Evolutionary conservation across 2,888 invertebrate species (phyloP).

Genomic region (Caprella mutica): DNA sequence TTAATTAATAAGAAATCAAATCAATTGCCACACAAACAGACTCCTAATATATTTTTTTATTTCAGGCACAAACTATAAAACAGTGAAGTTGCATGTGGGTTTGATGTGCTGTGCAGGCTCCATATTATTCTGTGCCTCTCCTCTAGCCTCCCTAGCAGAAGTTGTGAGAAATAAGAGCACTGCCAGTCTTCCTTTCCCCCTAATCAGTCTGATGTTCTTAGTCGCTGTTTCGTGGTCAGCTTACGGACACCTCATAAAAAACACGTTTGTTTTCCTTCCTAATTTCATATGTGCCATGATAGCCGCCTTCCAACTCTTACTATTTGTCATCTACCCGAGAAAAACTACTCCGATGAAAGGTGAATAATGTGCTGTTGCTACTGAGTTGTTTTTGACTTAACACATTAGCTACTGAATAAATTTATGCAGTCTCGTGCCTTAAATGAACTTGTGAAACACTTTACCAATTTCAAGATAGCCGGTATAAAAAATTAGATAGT

Average conservation of each 20-base stretch:
- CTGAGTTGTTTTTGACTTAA: too few relatives aligned
- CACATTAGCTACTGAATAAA: too few relatives aligned
- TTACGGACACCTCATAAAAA: slow-evolving; percentile 65
- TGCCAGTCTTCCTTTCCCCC: slow-evolving; percentile 72
- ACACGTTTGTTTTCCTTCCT: slow-evolving; percentile 64
- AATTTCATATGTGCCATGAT: slow-evolving; percentile 66
- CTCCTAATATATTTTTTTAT: too few relatives aligned
- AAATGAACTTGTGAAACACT: too few relatives aligned
- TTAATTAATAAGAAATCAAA: too few relatives aligned
- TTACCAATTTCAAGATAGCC: too few relatives aligned
- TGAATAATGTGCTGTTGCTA: too few relatives aligned
- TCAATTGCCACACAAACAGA: too few relatives aligned
- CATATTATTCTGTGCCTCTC: slow-evolving; percentile 41
- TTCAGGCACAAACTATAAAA: slow-evolving; percentile 11
- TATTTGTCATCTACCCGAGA: slow-evolving; percentile 66
- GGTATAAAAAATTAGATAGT: too few relatives aligned
- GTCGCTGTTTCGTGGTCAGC: slow-evolving; percentile 67
- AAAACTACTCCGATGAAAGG: too few relatives aligned
- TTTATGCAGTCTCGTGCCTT: too few relatives aligned
- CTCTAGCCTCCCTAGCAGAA: slow-evolving; percentile 45
- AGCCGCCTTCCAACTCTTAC: slow-evolving; percentile 58
- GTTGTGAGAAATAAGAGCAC: slow-evolving; percentile 71
- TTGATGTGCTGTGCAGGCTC: slow-evolving; percentile 36
- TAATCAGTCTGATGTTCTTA: slow-evolving; percentile 68
- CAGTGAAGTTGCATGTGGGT: slow-evolving; percentile 16